Conservation (phyloP, 2,113 vertebrate species). For the Dryoscopus gambensis region DNA sequence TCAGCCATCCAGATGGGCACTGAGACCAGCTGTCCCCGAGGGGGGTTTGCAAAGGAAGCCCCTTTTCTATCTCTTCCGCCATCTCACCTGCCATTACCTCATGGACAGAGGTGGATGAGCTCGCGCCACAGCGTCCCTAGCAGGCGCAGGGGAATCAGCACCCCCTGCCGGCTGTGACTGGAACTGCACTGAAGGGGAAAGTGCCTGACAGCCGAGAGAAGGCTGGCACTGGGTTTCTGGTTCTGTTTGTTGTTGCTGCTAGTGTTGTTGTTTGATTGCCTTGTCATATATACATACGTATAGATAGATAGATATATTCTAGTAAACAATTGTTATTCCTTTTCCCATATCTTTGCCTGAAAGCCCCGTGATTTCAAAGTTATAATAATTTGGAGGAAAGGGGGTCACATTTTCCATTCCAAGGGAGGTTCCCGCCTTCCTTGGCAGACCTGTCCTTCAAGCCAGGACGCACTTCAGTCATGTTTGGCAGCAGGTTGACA, state of each 20-base stretch:
- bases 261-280: not conserved
- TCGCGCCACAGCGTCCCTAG: not conserved
- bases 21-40: not conserved
- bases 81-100: rapidly evolving
- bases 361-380: not conserved
- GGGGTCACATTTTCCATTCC: not conserved
- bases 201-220: not conserved
- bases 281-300: too few species aligned
- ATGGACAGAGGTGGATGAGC: too few species aligned
- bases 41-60: not conserved
- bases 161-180: not conserved
- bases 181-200: not conserved
- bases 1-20: too few species aligned
- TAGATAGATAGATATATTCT: too few species aligned
- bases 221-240: not conserved
- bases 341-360: not conserved
- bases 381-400: not conserved
- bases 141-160: not conserved
- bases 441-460: not conserved
- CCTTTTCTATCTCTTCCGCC: not conserved
- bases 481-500: not conserved
- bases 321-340: not conserved
- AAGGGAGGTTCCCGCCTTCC: not conserved
- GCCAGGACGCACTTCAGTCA: not conserved
- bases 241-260: not conserved